These are phyloP conservation scores for Pseudoips prasinana DNA, from an alignment of 2,888 invertebrate genomes.

Conservation along the genomic window DNA sequence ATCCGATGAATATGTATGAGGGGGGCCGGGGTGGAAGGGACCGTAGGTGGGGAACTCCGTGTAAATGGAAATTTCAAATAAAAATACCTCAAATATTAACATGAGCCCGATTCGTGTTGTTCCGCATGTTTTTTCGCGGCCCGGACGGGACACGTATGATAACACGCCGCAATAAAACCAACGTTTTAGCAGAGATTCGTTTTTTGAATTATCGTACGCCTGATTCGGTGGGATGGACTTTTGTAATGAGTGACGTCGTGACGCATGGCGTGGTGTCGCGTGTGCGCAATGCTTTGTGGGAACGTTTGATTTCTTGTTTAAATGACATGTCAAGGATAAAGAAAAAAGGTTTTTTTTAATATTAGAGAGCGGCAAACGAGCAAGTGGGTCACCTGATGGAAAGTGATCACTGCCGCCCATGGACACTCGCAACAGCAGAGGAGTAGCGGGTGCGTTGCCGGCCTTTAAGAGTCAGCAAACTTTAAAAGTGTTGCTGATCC, in stretches of 20 bases:
- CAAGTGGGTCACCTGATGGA: no score
- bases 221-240: slow-evolving; percentile 28
- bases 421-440: no score
- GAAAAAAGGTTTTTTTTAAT: no score
- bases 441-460: no score
- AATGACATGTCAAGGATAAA: no score
- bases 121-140: slow-evolving; percentile 53
- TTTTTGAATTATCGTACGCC: slow-evolving; percentile 39
- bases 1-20: slow-evolving; percentile 86
- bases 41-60: slow-evolving; percentile 48
- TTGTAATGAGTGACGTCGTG: slow-evolving; percentile 23
- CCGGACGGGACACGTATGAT: slow-evolving; percentile 63
- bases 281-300: slow-evolving; percentile 3
- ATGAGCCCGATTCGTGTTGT: slow-evolving; percentile 78
- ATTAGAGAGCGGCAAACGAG: no score
- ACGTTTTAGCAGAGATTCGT: slow-evolving; percentile 44
- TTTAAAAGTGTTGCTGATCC: no score
- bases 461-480: no score
- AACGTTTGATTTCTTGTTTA: no score
- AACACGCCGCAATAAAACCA: slow-evolving; percentile 46
- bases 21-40: slow-evolving; percentile 40
- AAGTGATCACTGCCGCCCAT: no score
- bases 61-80: slow-evolving; percentile 83
- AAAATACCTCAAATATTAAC: slow-evolving; percentile 82
- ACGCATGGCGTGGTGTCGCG: slow-evolving; percentile 10